Evolutionary conservation across 2,113 vertebrate species (phyloP).

Genomic region (Macroglossus sobrinus): DNA sequence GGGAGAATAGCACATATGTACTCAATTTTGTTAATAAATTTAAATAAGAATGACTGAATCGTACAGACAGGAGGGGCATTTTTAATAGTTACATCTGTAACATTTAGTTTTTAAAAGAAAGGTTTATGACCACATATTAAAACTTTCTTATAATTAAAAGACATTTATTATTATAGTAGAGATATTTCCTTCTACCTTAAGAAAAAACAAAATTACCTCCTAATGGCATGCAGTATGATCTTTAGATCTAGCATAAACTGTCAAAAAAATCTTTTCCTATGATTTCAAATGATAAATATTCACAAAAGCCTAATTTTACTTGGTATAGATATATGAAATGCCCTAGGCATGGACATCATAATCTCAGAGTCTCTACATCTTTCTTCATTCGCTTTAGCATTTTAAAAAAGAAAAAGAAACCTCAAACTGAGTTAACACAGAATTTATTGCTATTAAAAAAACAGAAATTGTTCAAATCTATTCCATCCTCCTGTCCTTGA

Average conservation of each 20-base stretch:
- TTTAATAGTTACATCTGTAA: background rate
- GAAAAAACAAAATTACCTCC: background rate
- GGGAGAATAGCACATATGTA: background rate
- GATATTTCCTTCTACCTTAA: constrained; percentile 16
- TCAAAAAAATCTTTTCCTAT: background rate
- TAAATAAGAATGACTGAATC: background rate
- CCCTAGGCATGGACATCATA: background rate
- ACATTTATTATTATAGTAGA: background rate
- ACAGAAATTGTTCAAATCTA: background rate
- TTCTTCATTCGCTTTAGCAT: background rate
- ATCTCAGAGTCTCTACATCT: background rate
- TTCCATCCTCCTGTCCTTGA: background rate
- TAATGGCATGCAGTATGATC: background rate
- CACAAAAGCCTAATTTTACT: background rate
- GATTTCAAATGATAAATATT: constrained; percentile 34
- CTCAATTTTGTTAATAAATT: background rate
- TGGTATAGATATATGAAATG: background rate
- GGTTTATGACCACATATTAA: background rate
- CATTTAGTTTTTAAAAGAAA: background rate
- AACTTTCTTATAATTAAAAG: constrained; percentile 20
- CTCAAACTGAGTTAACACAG: background rate
- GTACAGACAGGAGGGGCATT: background rate
- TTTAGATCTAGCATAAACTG: background rate
- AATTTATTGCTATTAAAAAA: background rate
- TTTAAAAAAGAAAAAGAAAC: background rate